These are phyloP conservation scores for Sus cebifrons DNA, from an alignment of 2,797 vertebrate genomes.

Conservation along the genomic window DNA sequence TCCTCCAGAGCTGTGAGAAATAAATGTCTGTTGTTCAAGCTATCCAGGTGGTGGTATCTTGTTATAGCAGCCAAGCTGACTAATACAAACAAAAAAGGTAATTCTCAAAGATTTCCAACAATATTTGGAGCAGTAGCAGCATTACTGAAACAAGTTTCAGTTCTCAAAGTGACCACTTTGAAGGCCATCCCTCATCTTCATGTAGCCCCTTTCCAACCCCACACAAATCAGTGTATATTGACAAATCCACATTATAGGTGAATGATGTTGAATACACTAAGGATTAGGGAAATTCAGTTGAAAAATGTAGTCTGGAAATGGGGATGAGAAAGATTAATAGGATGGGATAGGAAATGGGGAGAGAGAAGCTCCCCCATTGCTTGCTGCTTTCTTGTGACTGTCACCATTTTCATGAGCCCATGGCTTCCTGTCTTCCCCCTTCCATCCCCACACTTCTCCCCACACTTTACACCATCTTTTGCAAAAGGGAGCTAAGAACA, in stretches of 20 bases:
- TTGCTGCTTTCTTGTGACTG: background rate
- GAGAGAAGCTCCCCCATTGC: background rate
- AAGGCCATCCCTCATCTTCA: background rate
- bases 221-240: background rate
- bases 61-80: background rate
- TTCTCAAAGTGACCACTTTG: background rate
- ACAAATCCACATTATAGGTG: background rate
- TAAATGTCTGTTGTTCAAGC: background rate
- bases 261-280: background rate
- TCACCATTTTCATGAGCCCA: background rate
- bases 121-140: background rate
- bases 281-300: background rate
- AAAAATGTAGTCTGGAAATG: background rate
- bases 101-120: conserved; percentile 6
- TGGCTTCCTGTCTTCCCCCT: background rate
- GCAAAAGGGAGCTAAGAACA: background rate
- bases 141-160: background rate
- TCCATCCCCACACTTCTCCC: too few relatives aligned
- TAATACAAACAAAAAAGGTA: background rate
- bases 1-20: background rate
- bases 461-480: background rate
- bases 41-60: background rate
- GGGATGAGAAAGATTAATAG: background rate
- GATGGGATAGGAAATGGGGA: background rate
- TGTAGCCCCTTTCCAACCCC: background rate